These are phyloP conservation scores for Echinometra lucunter DNA, from an alignment of 53 echinoderm and acorn worm species.

Conservation along the genomic window DNA sequence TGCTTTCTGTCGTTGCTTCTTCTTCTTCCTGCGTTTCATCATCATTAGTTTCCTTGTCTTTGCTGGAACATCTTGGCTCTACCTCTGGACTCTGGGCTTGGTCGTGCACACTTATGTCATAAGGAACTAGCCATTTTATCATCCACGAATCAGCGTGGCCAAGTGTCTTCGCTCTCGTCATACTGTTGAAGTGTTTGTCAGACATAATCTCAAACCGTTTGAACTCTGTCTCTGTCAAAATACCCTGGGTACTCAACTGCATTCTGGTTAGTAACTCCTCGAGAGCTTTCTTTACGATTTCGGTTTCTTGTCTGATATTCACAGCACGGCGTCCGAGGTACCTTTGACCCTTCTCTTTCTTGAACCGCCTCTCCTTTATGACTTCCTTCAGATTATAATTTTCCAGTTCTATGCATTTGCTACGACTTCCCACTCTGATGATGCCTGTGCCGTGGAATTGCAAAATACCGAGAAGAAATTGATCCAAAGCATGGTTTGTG, in stretches of 20 bases:
- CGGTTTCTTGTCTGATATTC: slow-evolving; percentile 69
- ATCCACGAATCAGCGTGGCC: slow-evolving; percentile 39
- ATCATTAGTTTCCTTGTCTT: not conserved
- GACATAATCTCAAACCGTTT: slow-evolving; percentile 66
- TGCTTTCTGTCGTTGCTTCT: not conserved
- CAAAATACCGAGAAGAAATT: slow-evolving; percentile 90
- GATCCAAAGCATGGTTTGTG: slow-evolving; percentile 96
- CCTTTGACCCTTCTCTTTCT: not conserved
- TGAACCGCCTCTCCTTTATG: not conserved
- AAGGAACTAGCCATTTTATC: slow-evolving; percentile 48
- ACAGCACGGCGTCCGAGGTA: slow-evolving; percentile 14
- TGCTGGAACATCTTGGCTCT: not conserved
- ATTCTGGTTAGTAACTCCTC: slow-evolving; percentile 67
- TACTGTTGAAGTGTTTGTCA: slow-evolving; percentile 71
- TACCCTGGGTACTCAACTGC: slow-evolving; percentile 70
- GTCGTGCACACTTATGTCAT: slow-evolving; percentile 55
- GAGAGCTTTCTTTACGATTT: slow-evolving; percentile 65
- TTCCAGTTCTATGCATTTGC: slow-evolving; percentile 83
- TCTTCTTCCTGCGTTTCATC: slow-evolving; percentile 39
- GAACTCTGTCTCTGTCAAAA: slow-evolving; percentile 72
- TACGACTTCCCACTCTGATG: slow-evolving; percentile 91
- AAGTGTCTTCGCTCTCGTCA: slow-evolving; percentile 18
- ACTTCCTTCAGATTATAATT: slow-evolving; percentile 75
- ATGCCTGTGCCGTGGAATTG: slow-evolving; percentile 77
- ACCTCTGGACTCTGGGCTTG: not conserved